These are phyloP conservation scores for Drosophila subsilvestris DNA, from an alignment of 2,888 invertebrate genomes.

Conservation along the genomic window DNA sequence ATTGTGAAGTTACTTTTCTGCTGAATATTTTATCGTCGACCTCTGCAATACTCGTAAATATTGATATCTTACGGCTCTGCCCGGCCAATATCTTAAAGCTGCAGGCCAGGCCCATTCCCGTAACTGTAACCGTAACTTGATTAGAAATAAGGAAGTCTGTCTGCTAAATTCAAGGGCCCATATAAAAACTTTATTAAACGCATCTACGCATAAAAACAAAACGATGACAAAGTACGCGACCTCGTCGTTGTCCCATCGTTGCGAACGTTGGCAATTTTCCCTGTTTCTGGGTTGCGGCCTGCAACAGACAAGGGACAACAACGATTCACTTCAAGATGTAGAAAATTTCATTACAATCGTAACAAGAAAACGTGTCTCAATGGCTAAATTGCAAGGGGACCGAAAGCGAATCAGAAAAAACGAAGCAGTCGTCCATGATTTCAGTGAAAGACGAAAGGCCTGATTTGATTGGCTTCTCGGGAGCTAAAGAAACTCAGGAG, in stretches of 20 bases:
- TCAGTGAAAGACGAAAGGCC: slow-evolving; percentile 49
- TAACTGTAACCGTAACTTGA: slow-evolving; percentile 75
- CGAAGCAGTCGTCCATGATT: slow-evolving; percentile 32
- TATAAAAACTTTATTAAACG: slow-evolving; percentile 79
- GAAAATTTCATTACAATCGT: slow-evolving; percentile 80
- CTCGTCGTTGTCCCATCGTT: slow-evolving; percentile 57
- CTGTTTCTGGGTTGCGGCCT: slow-evolving; percentile 15
- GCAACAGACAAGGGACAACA: slow-evolving; percentile 23
- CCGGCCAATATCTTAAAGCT: slow-evolving; percentile 60
- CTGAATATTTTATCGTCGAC: slow-evolving; percentile 64
- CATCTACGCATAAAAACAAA: slow-evolving; percentile 78
- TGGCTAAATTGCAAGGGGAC: slow-evolving; percentile 71
- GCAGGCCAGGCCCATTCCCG: slow-evolving; percentile 37
- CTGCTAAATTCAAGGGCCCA: slow-evolving; percentile 16
- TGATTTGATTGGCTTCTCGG: slow-evolving; percentile 68
- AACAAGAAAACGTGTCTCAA: slow-evolving; percentile 77
- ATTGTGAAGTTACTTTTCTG: slow-evolving; percentile 72
- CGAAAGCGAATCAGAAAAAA: slow-evolving; percentile 55
- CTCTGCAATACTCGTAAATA: slow-evolving; percentile 62
- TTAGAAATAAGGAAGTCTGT: slow-evolving; percentile 54
- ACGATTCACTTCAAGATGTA: slow-evolving; percentile 76
- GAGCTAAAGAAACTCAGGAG: not conserved
- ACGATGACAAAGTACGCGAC: slow-evolving; percentile 78
- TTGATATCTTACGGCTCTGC: slow-evolving; percentile 53
- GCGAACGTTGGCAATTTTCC: slow-evolving; percentile 46